These are phyloP conservation scores for Scaptomyza pallida DNA, from an alignment of 1,140 invertebrate species.

Conservation along the genomic window DNA sequence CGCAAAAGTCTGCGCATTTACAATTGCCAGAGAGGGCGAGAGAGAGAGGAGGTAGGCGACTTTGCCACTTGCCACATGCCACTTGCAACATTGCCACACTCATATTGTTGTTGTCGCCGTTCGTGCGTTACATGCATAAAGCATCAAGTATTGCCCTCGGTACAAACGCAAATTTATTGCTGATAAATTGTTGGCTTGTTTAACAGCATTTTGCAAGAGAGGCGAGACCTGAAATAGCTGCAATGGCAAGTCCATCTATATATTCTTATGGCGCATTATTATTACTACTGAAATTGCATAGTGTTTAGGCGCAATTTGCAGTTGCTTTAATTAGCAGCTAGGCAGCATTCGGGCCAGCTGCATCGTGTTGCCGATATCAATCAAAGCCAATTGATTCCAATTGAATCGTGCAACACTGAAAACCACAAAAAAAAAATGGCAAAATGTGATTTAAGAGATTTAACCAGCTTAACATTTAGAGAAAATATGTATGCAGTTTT, in stretches of 20 bases:
- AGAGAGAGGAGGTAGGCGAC: constrained; percentile 15
- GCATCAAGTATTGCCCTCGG: constrained; percentile 19
- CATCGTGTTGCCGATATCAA: constrained; percentile 57
- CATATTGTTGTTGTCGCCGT: constrained; percentile 27
- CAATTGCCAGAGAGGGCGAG: constrained; percentile 37
- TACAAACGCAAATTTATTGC: constrained; percentile 70
- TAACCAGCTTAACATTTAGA: constrained; percentile 12
- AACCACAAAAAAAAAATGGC: not conserved
- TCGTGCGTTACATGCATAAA: constrained; percentile 32
- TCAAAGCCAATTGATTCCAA: constrained; percentile 72
- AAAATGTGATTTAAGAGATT: constrained; percentile 41
- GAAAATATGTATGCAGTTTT: constrained; percentile 11
- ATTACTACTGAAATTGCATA: constrained; percentile 52
- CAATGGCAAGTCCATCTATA: constrained; percentile 1
- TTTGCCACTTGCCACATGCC: constrained; percentile 35
- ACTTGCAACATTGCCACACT: constrained; percentile 14
- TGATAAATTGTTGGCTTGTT: constrained; percentile 69
- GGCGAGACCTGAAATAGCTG: no score
- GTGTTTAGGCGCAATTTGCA: constrained; percentile 58
- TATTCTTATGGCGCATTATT: constrained; percentile 38
- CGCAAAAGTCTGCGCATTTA: constrained; percentile 7
- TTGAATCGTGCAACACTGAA: constrained; percentile 61
- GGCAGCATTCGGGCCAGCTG: constrained; percentile 34
- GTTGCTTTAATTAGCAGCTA: constrained; percentile 68
- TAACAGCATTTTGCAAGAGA: constrained; percentile 12